These are phyloP conservation scores for Limnephilus rhombicus DNA, from an alignment of 2,888 invertebrate species.

Conservation along the genomic window DNA sequence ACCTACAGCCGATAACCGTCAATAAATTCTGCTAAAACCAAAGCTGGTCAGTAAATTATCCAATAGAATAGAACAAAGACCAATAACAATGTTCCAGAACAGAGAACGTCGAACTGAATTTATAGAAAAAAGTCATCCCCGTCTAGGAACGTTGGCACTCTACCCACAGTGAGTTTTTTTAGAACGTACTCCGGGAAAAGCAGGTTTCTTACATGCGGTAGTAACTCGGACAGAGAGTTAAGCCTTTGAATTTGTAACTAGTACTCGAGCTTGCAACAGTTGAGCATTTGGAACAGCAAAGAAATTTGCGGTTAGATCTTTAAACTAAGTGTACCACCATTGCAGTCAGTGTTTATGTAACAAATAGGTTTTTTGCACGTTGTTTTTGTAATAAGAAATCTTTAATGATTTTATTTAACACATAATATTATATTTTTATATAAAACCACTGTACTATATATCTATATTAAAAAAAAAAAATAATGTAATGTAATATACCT, in stretches of 20 bases:
- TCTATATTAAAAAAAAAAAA: too few relatives aligned
- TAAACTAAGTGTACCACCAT: not conserved
- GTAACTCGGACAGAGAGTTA: not conserved
- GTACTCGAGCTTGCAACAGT: not conserved
- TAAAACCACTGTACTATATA: too few relatives aligned
- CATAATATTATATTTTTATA: too few relatives aligned
- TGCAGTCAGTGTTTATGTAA: not conserved
- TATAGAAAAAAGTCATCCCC: not conserved
- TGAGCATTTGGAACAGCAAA: not conserved
- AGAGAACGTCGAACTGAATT: not conserved
- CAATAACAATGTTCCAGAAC: not conserved
- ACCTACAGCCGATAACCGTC: not conserved
- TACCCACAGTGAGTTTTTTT: not conserved
- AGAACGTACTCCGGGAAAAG: not conserved
- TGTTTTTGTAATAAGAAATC: not conserved
- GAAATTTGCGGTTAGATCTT: not conserved
- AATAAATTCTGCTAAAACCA: not conserved
- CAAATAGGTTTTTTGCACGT: not conserved
- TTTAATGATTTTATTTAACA: not conserved
- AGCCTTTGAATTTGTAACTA: not conserved
- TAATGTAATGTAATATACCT: too few relatives aligned
- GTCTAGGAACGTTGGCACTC: not conserved
- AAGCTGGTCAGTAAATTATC: slow-evolving; percentile 17
- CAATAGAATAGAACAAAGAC: not conserved
- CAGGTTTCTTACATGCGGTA: not conserved